These are phyloP conservation scores for Oenanthe oenanthe DNA, from an alignment of 2,113 vertebrate genomes.

Conservation along the genomic window DNA sequence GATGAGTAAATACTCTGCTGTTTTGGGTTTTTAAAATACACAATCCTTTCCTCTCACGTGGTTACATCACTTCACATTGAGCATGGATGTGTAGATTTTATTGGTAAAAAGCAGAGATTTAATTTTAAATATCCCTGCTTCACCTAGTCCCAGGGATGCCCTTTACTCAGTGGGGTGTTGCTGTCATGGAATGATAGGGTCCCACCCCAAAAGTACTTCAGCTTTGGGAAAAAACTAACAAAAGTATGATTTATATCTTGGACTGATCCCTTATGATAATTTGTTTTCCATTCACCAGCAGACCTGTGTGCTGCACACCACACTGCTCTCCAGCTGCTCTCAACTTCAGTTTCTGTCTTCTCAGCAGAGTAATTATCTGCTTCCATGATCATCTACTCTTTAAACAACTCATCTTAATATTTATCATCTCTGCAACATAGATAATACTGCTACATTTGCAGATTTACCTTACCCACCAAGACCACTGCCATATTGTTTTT, in stretches of 20 bases:
- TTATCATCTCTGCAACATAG: neutral
- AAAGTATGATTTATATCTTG: neutral
- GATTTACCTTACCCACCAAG: neutral
- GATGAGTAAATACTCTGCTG: conserved; percentile 34
- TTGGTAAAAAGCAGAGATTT: neutral
- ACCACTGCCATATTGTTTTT: neutral
- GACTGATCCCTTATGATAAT: neutral
- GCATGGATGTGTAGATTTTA: neutral
- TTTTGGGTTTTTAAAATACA: neutral
- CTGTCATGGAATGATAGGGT: neutral
- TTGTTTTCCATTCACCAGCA: neutral
- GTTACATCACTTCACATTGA: neutral
- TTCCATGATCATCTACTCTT: neutral
- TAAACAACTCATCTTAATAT: neutral
- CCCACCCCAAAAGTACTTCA: neutral
- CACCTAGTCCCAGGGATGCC: neutral
- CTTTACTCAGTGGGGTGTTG: neutral
- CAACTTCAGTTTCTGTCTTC: neutral
- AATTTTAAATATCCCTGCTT: neutral
- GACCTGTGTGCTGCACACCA: neutral
- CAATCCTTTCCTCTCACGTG: neutral
- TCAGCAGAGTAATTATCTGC: neutral
- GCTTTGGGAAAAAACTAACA: neutral
- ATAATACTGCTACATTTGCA: neutral
- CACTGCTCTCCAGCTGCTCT: neutral